Conservation (phyloP, 2,113 vertebrate genomes). For the Lophotis ruficrista region DNA sequence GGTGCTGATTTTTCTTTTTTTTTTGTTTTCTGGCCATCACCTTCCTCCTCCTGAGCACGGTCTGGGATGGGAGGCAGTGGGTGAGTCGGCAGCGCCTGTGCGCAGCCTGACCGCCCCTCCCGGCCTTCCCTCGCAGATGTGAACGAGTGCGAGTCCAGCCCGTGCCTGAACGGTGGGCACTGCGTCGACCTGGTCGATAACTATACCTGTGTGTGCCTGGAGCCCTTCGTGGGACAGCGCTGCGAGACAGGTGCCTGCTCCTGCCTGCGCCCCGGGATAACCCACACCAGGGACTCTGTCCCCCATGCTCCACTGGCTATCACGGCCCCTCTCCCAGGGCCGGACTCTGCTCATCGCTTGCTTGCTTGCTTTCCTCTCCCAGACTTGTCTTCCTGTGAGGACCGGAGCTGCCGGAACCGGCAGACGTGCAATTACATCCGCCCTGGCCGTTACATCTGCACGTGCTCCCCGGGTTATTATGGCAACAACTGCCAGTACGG, state of each 20-base stretch:
- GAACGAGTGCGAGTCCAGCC: slow-evolving; percentile 85
- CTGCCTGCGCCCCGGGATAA: background rate
- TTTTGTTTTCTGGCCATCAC: accelerated
- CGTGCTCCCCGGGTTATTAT: slow-evolving; percentile 79
- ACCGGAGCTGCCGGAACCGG: slow-evolving; percentile 69
- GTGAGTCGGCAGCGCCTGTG: background rate
- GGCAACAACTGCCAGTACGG: slow-evolving; percentile 83
- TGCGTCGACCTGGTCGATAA: slow-evolving; percentile 81
- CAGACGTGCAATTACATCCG: slow-evolving; percentile 74
- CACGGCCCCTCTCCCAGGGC: background rate
- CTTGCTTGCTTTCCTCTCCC: background rate
- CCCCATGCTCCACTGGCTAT: background rate
- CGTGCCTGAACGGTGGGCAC: slow-evolving; percentile 87
- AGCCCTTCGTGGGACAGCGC: slow-evolving; percentile 81
- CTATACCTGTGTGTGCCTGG: slow-evolving; percentile 85
- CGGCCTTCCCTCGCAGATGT: slow-evolving; percentile 75
- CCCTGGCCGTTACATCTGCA: slow-evolving; percentile 76
- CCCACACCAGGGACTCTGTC: accelerated
- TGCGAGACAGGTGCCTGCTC: slow-evolving; percentile 87
- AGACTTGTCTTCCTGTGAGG: slow-evolving; percentile 66
- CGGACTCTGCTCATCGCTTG: background rate
- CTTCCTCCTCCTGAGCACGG: background rate
- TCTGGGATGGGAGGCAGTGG: background rate
- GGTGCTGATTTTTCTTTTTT: background rate
- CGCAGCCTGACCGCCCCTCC: background rate